phyloP scores from a whole-genome alignment of 2,797 vertebrate genomes.

The Chelmon rostratus region DNA sequence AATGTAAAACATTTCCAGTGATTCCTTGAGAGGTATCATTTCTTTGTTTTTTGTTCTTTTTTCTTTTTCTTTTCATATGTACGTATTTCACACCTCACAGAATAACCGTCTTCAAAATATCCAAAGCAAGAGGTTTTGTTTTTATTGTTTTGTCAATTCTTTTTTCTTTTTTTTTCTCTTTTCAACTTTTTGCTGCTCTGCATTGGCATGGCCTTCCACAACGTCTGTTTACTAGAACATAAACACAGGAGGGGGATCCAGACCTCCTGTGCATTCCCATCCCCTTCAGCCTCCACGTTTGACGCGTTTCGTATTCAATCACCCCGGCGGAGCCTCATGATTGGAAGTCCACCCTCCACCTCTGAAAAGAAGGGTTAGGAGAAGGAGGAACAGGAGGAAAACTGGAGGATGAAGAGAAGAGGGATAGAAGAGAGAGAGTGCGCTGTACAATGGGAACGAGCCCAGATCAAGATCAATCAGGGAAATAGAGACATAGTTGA shows the following conservation, averaged over 20 bases:
- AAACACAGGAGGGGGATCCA: constrained; percentile 84
- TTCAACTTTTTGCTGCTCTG: constrained; percentile 80
- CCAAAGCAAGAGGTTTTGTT: constrained; percentile 82
- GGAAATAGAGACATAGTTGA: constrained; percentile 78
- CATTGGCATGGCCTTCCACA: constrained; percentile 83
- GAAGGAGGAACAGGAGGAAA: constrained; percentile 62
- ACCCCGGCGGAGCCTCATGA: constrained; percentile 73
- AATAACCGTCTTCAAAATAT: constrained; percentile 81
- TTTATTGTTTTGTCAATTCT: constrained; percentile 73
- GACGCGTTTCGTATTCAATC: constrained; percentile 71
- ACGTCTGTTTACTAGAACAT: constrained; percentile 88
- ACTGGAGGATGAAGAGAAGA: constrained; percentile 77
- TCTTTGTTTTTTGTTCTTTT: constrained; percentile 71
- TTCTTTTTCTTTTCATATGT: constrained; percentile 62
- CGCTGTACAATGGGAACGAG: constrained; percentile 84
- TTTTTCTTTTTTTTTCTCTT: constrained; percentile 58
- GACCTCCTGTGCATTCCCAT: constrained; percentile 76
- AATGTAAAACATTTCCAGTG: constrained; percentile 88
- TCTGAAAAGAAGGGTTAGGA: constrained; percentile 68
- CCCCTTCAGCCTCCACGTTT: constrained; percentile 79
- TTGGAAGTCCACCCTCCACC: constrained; percentile 78
- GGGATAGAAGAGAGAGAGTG: constrained; percentile 72
- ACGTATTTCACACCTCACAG: constrained; percentile 78
- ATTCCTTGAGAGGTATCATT: constrained; percentile 86
- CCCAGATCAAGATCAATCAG: constrained; percentile 84